Percentiles rank a stretch among this genome's conserved stretches.
phyloP scores from a whole-genome alignment of 2,113 vertebrate species.

The Strix aluco region DNA sequence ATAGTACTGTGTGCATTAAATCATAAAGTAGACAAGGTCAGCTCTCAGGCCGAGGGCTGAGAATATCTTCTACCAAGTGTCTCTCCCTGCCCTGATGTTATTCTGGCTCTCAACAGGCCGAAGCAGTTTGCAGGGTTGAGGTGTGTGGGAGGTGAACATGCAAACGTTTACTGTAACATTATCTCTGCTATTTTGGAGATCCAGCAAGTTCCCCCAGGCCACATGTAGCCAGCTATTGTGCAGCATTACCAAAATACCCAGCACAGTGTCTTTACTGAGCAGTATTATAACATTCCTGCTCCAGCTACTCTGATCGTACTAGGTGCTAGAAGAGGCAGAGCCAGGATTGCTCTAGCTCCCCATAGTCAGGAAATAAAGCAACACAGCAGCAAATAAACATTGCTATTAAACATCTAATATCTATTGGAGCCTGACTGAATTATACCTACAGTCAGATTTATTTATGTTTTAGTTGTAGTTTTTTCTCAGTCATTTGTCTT shows the following conservation, averaged over 20 bases:
- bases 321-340: background rate
- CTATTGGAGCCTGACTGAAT: background rate
- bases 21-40: background rate
- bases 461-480: background rate
- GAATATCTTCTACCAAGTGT: background rate
- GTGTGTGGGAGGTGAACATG: background rate
- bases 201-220: background rate
- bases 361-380: background rate
- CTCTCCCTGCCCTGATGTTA: background rate
- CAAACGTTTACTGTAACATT: too few relatives aligned
- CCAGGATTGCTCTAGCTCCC: background rate
- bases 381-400: background rate
- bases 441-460: background rate
- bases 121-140: background rate
- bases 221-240: background rate
- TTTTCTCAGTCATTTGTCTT: background rate
- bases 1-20: background rate
- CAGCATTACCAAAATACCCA: background rate
- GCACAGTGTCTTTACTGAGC: background rate
- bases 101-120: background rate
- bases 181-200: background rate
- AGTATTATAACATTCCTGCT: background rate
- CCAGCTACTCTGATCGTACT: accelerated
- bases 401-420: background rate
- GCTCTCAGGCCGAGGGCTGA: background rate